Evolutionary conservation across 2,888 invertebrate genomes (phyloP), one percentile per base, ranked within the genome.

Genomic region (Rhabditoides inermis): DNA sequence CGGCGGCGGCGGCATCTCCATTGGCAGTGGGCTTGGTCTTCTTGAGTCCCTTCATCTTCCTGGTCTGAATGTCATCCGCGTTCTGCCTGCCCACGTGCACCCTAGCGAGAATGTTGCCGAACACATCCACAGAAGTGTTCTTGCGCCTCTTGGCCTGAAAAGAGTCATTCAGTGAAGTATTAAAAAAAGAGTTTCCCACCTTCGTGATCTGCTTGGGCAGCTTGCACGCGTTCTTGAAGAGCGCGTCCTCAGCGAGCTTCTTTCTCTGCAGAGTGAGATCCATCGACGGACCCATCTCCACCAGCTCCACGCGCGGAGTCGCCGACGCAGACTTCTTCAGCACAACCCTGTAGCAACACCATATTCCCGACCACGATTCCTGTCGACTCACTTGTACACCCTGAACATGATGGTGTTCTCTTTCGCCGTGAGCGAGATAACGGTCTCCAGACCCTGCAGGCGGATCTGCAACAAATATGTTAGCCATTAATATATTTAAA

Each of bases 1-100:
- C n/a, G n/a, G n/a, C n/a, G n/a, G n/a, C n/a, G n/a, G n/a, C n/a
- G n/a, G n/a, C n/a, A n/a, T n/a, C n/a, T n/a, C n/a, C n/a, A n/a
- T n/a, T n/a, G n/a, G n/a, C n/a, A n/a, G n/a, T n/a, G n/a, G n/a
- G n/a, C 46, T 46, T 46, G 27, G 49, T 23, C 28, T 59, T 61
- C 47, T 49, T 30, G 39, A 65, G 56, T 10, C 61, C 64, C 49
- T 67, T 67, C 15, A 67, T 55, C 51, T 66, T 66, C 18, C 66
- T 83, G 2, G 89, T 90, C 77, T 91, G 90, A 57, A 92, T 79
- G 62, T 84, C 85, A 46, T 83, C 81, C 30, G 92, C 82, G 69
- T 88, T 85, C 75, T 95, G 94, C 69, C 85, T 85, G 63, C 88
- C 87, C 81, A 98, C 84, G 79, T 98, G 95, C 53, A 98, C 84